Evolutionary conservation across 2,797 vertebrate species (phyloP), one percentile per base, ranked within the genome.

Genomic region (Alcedo quadribrachys): DNA sequence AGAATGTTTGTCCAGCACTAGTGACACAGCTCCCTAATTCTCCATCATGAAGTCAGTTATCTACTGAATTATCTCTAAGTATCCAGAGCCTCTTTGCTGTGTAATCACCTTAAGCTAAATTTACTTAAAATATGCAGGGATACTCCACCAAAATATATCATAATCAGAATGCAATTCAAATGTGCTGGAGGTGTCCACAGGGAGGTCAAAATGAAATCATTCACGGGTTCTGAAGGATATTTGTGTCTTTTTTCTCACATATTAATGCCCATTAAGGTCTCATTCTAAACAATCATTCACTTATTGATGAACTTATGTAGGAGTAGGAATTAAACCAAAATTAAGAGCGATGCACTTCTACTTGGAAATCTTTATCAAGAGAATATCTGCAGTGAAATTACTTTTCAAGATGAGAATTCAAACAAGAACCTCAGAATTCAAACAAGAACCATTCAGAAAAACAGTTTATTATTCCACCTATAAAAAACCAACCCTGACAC

Each of bases 111-210:
- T 65, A 46, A 76, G 32, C 42, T 70, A 67, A 37, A 79, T 73
- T 62, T 74, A 91, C 61, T 61, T 69, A 24, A 65, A 54, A 8
- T 32, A 83, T 51, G 83, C 48, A 58, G 20, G 21, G 51, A 63
- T 6, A 87, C 18, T 66, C 7, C 13, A 66, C 25, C 35, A 66
- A 92, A 71, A 93, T 61, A 58, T 4, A 57, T 42, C 57, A 90
- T 28, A n/a, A 85, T 51, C 60, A 85, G 42, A 81, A 92, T 4
- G 53, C 24, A 94, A 93, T 89, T 81, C 78, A 81, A 85, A 87
- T 69, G 30, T 85, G 35, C 6, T 66, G 25, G 45, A 73, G 35
- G 37, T 28, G 32, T 81, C 73, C 77, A 87, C 51, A 63, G 35
- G 35, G 50, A 89, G 77, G 76, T 81, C 70, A 81, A 87, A 85